These are phyloP conservation scores for Anas platyrhynchos DNA, from an alignment of 2,113 vertebrate species.

Conservation along the genomic window DNA sequence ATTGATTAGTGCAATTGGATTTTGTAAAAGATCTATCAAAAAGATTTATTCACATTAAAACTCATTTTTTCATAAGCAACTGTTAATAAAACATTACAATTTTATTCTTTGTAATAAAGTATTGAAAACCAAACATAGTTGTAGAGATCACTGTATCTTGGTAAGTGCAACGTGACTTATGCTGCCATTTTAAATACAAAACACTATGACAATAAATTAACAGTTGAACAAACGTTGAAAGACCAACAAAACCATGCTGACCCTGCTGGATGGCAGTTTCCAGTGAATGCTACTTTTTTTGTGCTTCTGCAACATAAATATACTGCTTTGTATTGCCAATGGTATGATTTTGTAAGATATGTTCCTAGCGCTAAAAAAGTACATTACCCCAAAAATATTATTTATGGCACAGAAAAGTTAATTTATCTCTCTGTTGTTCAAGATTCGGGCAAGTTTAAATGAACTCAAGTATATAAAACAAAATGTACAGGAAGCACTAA, in stretches of 20 bases:
- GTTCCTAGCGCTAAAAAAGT: slow-evolving; percentile 79
- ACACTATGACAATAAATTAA: slow-evolving; percentile 80
- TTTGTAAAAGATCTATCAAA: slow-evolving; percentile 89
- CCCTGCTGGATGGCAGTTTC: slow-evolving; percentile 62
- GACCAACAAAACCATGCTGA: slow-evolving; percentile 67
- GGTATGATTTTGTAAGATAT: slow-evolving; percentile 56
- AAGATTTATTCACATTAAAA: slow-evolving; percentile 85
- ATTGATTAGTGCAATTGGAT: slow-evolving; percentile 85
- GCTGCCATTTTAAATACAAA: slow-evolving; percentile 74
- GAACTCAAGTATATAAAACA: slow-evolving; percentile 80
- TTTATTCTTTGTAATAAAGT: slow-evolving; percentile 81
- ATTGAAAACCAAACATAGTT: slow-evolving; percentile 69
- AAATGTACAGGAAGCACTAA: slow-evolving; percentile 77
- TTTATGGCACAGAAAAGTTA: slow-evolving; percentile 82
- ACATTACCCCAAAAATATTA: slow-evolving; percentile 80
- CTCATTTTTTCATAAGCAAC: slow-evolving; percentile 79
- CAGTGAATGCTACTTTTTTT: slow-evolving; percentile 69
- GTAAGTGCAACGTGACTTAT: slow-evolving; percentile 71
- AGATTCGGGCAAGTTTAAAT: slow-evolving; percentile 75
- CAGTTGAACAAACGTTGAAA: slow-evolving; percentile 68
- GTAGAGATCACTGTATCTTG: slow-evolving; percentile 73
- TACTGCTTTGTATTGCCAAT: slow-evolving; percentile 64
- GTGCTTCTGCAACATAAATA: slow-evolving; percentile 79
- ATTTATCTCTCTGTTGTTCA: slow-evolving; percentile 75
- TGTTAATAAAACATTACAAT: slow-evolving; percentile 83